Evolutionary conservation across 2,888 invertebrate species (phyloP).

Genomic region (Axea sp.): DNA sequence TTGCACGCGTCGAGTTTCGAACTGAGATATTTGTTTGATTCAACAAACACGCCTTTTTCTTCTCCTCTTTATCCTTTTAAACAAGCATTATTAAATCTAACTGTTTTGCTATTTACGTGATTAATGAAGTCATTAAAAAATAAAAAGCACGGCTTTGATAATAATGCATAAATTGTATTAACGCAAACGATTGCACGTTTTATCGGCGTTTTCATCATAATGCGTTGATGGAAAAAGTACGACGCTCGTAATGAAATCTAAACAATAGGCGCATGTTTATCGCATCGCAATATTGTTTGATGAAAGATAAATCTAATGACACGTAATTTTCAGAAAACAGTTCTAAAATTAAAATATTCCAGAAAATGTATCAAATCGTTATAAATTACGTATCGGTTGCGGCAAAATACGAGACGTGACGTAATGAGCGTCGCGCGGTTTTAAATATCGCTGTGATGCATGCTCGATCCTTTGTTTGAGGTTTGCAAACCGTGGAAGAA

Average conservation of each 20-base stretch:
- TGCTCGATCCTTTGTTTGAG: background rate
- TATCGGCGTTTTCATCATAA: conserved; percentile 45
- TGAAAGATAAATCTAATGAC: conserved; percentile 56
- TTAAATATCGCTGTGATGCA: conserved; percentile 26
- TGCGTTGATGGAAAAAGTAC: conserved; percentile 34
- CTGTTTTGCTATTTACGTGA: no score
- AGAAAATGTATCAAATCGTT: conserved; percentile 46
- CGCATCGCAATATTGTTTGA: conserved; percentile 37
- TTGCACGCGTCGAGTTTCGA: no score
- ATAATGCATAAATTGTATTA: conserved; percentile 42
- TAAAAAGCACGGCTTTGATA: no score
- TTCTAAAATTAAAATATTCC: conserved; percentile 44
- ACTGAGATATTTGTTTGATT: no score
- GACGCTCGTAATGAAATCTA: conserved; percentile 53
- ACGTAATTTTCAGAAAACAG: conserved; percentile 41
- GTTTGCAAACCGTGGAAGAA: conserved; percentile 6
- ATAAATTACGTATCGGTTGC: conserved; percentile 25
- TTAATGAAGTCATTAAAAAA: no score
- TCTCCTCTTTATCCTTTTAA: no score
- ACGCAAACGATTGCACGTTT: conserved; percentile 25
- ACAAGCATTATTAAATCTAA: no score
- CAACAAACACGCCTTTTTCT: no score
- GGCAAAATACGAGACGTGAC: conserved; percentile 10
- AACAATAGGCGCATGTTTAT: conserved; percentile 52
- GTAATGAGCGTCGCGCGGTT: conserved; percentile 13